A percentile compares a stretch with the other conserved stretches of the same genome.
Conservation (phyloP, 2,113 vertebrate species). For the Odontesthes bonariensis region DNA sequence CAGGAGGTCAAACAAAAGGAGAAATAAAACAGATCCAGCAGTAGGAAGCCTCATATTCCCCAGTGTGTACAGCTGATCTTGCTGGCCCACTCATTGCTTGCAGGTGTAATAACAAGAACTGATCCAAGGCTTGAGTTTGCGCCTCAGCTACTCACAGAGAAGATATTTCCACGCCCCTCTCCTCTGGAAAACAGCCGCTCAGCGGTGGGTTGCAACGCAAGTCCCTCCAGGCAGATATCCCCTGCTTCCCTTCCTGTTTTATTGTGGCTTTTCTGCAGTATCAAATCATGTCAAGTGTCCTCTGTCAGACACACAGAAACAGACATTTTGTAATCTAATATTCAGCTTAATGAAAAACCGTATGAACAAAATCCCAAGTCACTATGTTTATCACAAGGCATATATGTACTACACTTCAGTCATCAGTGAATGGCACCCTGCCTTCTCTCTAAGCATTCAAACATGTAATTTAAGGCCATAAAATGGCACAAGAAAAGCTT, state of each 20-base stretch:
- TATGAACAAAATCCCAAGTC: not conserved
- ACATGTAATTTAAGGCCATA: no score
- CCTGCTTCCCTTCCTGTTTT: constrained; percentile 1
- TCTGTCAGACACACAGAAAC: not conserved
- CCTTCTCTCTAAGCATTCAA: no score
- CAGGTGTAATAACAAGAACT: constrained; percentile 76
- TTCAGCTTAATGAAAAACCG: not conserved
- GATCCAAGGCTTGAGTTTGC: constrained; percentile 41
- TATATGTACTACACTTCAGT: not conserved
- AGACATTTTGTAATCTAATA: not conserved
- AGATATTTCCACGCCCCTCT: constrained; percentile 21
- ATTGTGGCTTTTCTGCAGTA: not conserved
- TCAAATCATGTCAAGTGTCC: constrained; percentile 19
- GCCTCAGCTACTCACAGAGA: constrained; percentile 31
- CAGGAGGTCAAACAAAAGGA: not conserved
- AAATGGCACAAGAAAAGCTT: no score
- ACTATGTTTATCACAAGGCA: not conserved
- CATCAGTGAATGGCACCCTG: no score
- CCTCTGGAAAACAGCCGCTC: constrained; percentile 39
- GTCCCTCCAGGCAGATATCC: constrained; percentile 13
- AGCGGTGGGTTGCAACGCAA: constrained; percentile 14
- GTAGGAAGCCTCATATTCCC: constrained; percentile 14
- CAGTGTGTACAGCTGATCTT: constrained; percentile 2
- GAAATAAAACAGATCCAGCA: not conserved
- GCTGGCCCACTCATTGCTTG: constrained; percentile 66